Evolutionary conservation across 2,888 invertebrate genomes (phyloP), one percentile per base, ranked within the genome.

Genomic region (Pandemis corylana): DNA sequence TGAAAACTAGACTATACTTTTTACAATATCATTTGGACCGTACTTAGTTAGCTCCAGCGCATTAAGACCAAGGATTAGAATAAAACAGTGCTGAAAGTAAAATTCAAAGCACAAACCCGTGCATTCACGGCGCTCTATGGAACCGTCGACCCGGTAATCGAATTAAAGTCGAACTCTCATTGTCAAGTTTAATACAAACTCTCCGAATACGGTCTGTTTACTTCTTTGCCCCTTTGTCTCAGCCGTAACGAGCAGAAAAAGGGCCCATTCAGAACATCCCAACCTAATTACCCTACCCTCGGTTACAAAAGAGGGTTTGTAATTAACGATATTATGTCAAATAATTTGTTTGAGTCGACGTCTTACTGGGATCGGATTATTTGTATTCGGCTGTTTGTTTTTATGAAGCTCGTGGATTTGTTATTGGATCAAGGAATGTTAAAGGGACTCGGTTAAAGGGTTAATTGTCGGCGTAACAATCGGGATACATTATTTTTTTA

Each of bases 271-370:
- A 94, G 87, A 91, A 83, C 89, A 91, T 90, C 90, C 92, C 93
- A 94, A 94, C 93, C 93, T 93, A 94, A 94, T 94, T 94, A 94
- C 90, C 89, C 87, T 85, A 87, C 90, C 92, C 91, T 85, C 85
- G 84, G 87, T 83, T 87, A 93, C 93, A 92, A 93, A 93, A 83
- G 90, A 91, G 92, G 92, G 92, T 86, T 92, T 92, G 91, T 94
- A 94, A 94, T 94, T 94, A 94, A 94, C 94, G 91, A 94, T 93
- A 94, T 94, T 94, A 94, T 94, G 93, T 93, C 94, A 94, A 93
- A 94, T 94, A 94, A 94, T 94, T 94, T 92, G 93, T 92, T 94
- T 92, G 90, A 93, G 86, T 84, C 91, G 85, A 89, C 92, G 91
- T 91, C 93, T 93, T 92, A 89, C 84, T 91, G 81, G 89, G 90